Base-by-base conservation (phyloP, 2,888 invertebrate species). In the Perdita meconis region DNA sequence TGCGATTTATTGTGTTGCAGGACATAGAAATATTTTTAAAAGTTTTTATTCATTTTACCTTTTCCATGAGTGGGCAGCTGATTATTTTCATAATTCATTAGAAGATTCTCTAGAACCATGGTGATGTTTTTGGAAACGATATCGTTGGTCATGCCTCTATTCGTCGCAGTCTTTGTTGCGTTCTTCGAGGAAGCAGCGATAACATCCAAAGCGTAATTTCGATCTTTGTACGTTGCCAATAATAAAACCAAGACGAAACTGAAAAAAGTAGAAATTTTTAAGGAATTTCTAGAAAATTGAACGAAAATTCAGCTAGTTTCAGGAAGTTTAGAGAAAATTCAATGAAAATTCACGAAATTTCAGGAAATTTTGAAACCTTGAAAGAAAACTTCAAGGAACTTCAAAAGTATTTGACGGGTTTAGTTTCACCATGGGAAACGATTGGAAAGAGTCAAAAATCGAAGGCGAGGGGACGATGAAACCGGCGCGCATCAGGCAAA, bases 71-170 rank as follows among this genome's bases (percentile, higher is more conserved):
- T 97, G 4, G 98, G 97, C 80, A 97, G 93, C 89, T 97, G 97
- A 26, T 97, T 97, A 90, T 96, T 97, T 92, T 98, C 97, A 90
- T 98, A 98, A 92, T 97, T 96, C 93, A 97, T 97, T 85, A 98
- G 93, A 44, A 98, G 94, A 90, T 97, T 97, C 90, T 97, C 97
- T 83, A 98, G 93, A 3, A 97, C 95, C 89, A 95, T 94, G 0
- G 97, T 97, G 81, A 97, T 97, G 90, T 97, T 97, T 88, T 95
- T 96, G 67, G 97, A 97, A 13, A 97, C 95, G 38, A 95, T 94
- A 85, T 96, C 96, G 83, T 95, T 95, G 30, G 95, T 93, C 0
- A 93, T 93, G 88, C 91, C 93, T 88, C 75, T 93, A 4, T 93
- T 92, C 90, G 90, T 6, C n/a, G 30, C 19, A 4, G 59, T 92